These are phyloP conservation scores for Bubo bubo DNA, from an alignment of 2,113 vertebrate genomes.

Conservation along the genomic window DNA sequence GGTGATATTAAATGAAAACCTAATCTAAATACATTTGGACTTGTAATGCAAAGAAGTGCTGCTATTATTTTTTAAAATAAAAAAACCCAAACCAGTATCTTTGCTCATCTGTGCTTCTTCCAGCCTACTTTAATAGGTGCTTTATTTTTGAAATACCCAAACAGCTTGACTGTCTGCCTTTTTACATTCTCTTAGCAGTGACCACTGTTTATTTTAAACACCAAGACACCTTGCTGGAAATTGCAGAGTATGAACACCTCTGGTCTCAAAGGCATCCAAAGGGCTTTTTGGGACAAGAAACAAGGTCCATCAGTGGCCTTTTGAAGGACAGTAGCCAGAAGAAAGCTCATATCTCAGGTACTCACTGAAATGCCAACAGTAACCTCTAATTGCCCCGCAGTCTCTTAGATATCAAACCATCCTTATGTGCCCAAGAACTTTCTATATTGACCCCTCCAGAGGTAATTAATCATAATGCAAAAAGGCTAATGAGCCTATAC, in stretches of 20 bases:
- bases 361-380: not conserved
- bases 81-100: not conserved
- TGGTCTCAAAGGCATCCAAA: not conserved
- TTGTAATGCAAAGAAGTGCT: not conserved
- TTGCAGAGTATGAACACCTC: not conserved
- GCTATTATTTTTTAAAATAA: not conserved
- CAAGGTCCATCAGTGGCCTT: no score
- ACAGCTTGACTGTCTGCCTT: not conserved
- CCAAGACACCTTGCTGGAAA: not conserved
- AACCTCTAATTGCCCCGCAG: not conserved
- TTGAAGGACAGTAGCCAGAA: not conserved
- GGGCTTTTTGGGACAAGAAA: not conserved
- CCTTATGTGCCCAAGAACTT: not conserved
- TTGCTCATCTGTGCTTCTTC: not conserved
- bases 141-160: not conserved
- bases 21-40: not conserved
- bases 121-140: not conserved
- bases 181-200: not conserved
- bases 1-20: not conserved
- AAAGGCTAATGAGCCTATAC: not conserved
- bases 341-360: not conserved
- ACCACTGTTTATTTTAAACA: not conserved
- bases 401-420: not conserved
- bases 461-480: not conserved
- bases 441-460: not conserved